Percentiles rank a stretch among this genome's conserved stretches.
Evolutionary conservation across 2,888 invertebrate genomes (phyloP).

Genomic region (Coelopa pilipes): DNA sequence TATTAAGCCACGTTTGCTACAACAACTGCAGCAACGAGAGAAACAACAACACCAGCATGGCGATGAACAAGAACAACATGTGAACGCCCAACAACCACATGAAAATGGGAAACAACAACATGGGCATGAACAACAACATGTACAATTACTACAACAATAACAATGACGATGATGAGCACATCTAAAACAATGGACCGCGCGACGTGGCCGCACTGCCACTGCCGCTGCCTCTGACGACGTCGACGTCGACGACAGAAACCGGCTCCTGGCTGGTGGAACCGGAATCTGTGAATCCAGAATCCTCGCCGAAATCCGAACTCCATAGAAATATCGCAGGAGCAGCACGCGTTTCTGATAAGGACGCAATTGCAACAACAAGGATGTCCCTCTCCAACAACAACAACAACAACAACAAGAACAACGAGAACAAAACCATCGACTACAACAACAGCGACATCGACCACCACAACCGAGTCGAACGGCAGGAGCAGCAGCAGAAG

Average conservation of each 20-base stretch:
- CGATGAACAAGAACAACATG: too few relatives aligned
- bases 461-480: neutral
- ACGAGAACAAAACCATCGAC: too few relatives aligned
- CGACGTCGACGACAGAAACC: neutral
- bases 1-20: slow-evolving; percentile 28
- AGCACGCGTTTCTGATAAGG: slow-evolving; percentile 23
- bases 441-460: too few relatives aligned
- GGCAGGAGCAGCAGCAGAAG: neutral
- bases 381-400: too few relatives aligned
- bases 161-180: neutral
- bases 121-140: neutral
- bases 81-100: too few relatives aligned
- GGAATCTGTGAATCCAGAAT: neutral
- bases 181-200: neutral
- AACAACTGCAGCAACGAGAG: neutral
- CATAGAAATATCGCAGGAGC: slow-evolving; percentile 19
- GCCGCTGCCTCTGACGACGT: too few relatives aligned
- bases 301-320: slow-evolving; percentile 17
- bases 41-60: too few relatives aligned
- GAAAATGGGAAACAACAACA: too few relatives aligned
- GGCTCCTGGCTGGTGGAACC: neutral
- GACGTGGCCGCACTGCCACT: neutral
- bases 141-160: neutral
- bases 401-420: too few relatives aligned
- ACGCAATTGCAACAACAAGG: slow-evolving; percentile 6